Evolutionary conservation across 2,888 invertebrate genomes (phyloP), one percentile per base, ranked within the genome.

Genomic region (Hecatera dysodea): DNA sequence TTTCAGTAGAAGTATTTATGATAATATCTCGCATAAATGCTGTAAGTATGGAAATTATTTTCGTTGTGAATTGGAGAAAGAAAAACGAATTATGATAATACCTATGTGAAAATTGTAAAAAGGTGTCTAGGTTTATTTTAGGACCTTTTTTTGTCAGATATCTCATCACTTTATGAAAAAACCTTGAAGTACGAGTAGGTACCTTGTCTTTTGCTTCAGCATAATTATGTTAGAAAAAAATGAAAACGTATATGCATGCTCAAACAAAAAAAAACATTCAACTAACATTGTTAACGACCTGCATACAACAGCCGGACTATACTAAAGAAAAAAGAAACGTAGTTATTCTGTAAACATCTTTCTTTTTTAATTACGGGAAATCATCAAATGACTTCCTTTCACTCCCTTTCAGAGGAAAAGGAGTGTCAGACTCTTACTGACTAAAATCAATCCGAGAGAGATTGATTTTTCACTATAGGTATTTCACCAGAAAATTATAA

Each of bases 1-100:
- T 67, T 65, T 15, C 8, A 61, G n/a, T n/a, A 52, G 27, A 78
- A 70, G 65, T 78, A 70, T 75, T 75, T 79, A 75, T 72, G 69
- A 44, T 55, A 68, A 56, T 72, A 62, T 70, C 53, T 33, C 7
- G 8, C 29, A 39, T 22, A 17, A 29, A n/a, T 48, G 29, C 24
- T 42, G 2, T n/a, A 15, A 0, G 12, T 42, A 53, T 44, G 42
- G 22, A 48, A 9, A 36, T 48, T 8, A 44, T 24, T 56, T 36
- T 24, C 22, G 64, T 27, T 50, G 15, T 27, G 11, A 48, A 39
- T 11, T 33, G 15, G 11, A 15, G 46, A 53, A 24, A 39, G 15
- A 71, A 63, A 56, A 22, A 56, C 11, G 15, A 17, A 71, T 36
- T 27, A 59, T 17, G 42, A 42, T 66, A 24, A 5, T 39, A 27